phyloP scores from a whole-genome alignment of 2,113 vertebrate species.

The Thamnaconus septentrionalis region DNA sequence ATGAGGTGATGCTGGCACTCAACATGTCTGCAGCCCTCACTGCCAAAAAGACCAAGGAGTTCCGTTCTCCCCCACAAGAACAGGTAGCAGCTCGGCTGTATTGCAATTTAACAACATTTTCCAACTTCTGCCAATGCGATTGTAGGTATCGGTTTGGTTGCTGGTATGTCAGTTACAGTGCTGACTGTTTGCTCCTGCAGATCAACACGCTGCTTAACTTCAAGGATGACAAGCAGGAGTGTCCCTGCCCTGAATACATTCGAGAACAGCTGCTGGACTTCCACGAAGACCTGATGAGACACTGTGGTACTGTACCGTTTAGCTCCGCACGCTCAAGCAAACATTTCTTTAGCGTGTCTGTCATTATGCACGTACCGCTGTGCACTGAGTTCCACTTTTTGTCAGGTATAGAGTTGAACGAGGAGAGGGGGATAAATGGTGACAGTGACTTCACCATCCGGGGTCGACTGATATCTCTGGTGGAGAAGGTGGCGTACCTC shows the following conservation, averaged over 20 bases:
- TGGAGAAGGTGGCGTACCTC: slow-evolving; percentile 89
- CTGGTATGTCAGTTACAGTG: background rate
- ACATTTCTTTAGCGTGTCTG: too few species aligned
- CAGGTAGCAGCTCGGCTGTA: slow-evolving; percentile 77
- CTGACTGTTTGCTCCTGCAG: slow-evolving; percentile 59
- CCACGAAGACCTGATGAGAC: slow-evolving; percentile 93
- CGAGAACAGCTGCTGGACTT: slow-evolving; percentile 90
- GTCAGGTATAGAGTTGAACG: slow-evolving; percentile 88
- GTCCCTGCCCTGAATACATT: slow-evolving; percentile 91
- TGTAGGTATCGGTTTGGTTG: too few species aligned
- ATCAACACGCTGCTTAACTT: slow-evolving; percentile 98
- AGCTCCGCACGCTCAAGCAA: background rate
- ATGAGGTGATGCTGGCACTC: slow-evolving; percentile 96
- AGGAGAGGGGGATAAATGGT: slow-evolving; percentile 81
- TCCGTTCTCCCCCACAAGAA: slow-evolving; percentile 93
- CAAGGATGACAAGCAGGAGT: slow-evolving; percentile 92
- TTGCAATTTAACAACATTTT: too few species aligned
- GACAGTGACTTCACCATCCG: slow-evolving; percentile 87
- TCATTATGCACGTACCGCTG: too few species aligned
- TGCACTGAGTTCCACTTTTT: background rate
- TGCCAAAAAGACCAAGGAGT: slow-evolving; percentile 95
- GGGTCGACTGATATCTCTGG: slow-evolving; percentile 86
- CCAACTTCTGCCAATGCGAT: too few species aligned
- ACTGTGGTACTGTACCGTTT: slow-evolving; percentile 82
- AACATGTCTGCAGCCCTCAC: slow-evolving; percentile 98